These are phyloP conservation scores for Drosophila siamana DNA, from an alignment of 2,888 invertebrate genomes.

Conservation along the genomic window DNA sequence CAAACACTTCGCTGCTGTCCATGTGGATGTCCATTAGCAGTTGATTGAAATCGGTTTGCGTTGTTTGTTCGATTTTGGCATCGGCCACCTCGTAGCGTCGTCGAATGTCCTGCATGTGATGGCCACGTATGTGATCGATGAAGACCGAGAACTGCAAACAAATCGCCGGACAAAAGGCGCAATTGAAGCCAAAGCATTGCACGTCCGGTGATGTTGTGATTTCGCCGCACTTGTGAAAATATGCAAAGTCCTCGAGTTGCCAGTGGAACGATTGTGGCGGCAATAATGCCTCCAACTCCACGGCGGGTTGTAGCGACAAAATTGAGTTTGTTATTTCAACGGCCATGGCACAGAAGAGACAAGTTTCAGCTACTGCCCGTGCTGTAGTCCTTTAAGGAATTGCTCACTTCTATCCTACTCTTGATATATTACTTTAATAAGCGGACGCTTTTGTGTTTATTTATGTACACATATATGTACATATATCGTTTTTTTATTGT, in stretches of 20 bases:
- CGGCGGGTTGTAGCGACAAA: constrained; percentile 46
- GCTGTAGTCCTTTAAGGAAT: constrained; percentile 34
- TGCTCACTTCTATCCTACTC: neutral
- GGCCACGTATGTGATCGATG: constrained; percentile 73
- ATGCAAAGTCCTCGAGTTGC: constrained; percentile 79
- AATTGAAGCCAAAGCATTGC: constrained; percentile 80
- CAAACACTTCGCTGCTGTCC: constrained; percentile 20
- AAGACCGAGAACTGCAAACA: constrained; percentile 79
- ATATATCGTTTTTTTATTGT: constrained; percentile 29
- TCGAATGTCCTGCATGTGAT: constrained; percentile 75
- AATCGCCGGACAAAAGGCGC: constrained; percentile 78
- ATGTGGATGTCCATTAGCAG: constrained; percentile 60
- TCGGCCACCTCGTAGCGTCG: constrained; percentile 66
- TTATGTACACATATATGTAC: neutral
- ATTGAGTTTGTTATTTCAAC: constrained; percentile 51
- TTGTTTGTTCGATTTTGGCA: constrained; percentile 58
- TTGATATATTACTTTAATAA: constrained; percentile 17
- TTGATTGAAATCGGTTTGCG: constrained; percentile 67
- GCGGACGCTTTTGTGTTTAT: constrained; percentile 4
- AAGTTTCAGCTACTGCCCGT: neutral
- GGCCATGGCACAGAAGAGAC: constrained; percentile 37
- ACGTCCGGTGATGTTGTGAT: constrained; percentile 81
- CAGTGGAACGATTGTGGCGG: constrained; percentile 59
- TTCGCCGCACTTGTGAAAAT: constrained; percentile 81
- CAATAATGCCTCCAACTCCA: constrained; percentile 37